phyloP scores from a whole-genome alignment of 2,888 invertebrate species.

The Eurytoma adleriae region DNA sequence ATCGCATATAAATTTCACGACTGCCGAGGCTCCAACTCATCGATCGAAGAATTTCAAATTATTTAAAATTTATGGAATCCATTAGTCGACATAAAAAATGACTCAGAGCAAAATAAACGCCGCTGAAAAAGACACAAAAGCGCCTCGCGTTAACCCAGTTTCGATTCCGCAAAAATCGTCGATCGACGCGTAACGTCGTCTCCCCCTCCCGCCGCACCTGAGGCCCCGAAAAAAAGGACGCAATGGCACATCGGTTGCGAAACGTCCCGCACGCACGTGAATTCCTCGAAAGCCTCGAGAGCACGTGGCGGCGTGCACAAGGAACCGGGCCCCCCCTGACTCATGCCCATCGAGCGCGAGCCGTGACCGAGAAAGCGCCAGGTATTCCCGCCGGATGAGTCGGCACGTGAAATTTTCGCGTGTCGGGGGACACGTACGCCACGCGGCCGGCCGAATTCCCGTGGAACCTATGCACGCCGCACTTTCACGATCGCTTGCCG shows the following conservation, averaged over 20 bases:
- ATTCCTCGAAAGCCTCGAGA: constrained; percentile 24
- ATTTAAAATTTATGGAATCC: no score
- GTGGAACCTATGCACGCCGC: no score
- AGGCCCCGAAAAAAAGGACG: background rate
- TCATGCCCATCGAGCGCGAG: constrained; percentile 8
- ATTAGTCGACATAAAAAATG: no score
- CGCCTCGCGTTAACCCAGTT: no score
- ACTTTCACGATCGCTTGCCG: no score
- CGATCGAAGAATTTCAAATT: no score
- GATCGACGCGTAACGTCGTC: background rate
- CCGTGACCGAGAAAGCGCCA: constrained; percentile 52
- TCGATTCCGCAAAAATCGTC: no score
- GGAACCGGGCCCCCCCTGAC: background rate
- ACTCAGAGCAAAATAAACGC: no score
- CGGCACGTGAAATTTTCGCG: constrained; percentile 27
- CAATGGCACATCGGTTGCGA: background rate
- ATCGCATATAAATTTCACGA: no score
- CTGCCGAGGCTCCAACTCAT: no score
- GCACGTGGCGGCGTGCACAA: background rate
- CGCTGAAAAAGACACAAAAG: no score
- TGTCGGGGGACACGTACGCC: constrained; percentile 46
- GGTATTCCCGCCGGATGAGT: constrained; percentile 38
- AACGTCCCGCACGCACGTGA: constrained; percentile 7
- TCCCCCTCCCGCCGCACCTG: background rate
- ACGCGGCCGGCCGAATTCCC: background rate